phyloP scores from a whole-genome alignment of 2,113 vertebrate genomes.

The Struthidea cinerea region DNA sequence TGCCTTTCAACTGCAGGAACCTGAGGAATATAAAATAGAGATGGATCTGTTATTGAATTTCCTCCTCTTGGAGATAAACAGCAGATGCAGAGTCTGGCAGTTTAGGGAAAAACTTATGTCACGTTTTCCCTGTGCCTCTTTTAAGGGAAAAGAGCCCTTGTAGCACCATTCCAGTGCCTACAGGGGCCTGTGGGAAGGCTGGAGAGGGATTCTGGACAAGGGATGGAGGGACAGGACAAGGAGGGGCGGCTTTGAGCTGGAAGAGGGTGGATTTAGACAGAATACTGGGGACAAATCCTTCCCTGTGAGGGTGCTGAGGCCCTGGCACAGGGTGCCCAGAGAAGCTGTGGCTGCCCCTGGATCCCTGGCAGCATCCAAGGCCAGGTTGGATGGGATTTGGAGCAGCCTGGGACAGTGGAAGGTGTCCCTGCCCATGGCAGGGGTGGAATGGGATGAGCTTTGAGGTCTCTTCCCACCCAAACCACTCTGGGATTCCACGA shows the following conservation, averaged over 20 bases:
- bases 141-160: background rate
- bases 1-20: background rate
- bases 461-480: background rate
- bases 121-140: background rate
- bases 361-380: background rate
- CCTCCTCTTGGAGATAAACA: background rate
- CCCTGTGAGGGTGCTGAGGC: fast-evolving
- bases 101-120: background rate
- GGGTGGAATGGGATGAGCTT: background rate
- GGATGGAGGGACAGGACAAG: background rate
- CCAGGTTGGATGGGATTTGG: fast-evolving
- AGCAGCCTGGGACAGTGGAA: fast-evolving
- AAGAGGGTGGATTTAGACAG: background rate
- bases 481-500: fast-evolving
- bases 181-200: background rate
- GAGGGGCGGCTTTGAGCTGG: background rate
- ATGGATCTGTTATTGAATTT: background rate
- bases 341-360: background rate
- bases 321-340: background rate
- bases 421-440: background rate
- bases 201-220: background rate
- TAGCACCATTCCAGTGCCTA: fast-evolving
- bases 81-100: constrained; percentile 11
- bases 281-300: background rate
- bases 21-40: background rate